Conservation (phyloP, 2,113 vertebrate species). For the Oreamnos americanus region DNA sequence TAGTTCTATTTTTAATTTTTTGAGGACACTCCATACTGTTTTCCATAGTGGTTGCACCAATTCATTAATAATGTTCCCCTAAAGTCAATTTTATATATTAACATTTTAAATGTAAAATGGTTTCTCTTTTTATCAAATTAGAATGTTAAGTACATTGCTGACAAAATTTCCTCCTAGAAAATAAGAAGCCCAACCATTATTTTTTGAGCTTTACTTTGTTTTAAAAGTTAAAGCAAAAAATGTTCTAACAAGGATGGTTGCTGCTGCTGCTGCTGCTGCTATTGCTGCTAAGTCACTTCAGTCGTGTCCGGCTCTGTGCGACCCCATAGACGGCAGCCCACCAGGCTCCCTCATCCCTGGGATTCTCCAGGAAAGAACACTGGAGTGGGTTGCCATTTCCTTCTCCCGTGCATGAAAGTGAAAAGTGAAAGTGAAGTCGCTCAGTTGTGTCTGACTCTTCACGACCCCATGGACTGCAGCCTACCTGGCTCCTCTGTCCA, state of each 20-base stretch:
- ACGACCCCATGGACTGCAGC: no score
- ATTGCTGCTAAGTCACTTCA: no score
- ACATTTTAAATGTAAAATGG: slow-evolving; percentile 16
- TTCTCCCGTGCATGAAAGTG: no score
- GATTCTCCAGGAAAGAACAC: no score
- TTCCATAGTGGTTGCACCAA: background rate
- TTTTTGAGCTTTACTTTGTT: slow-evolving; percentile 5
- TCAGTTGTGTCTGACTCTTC: no score
- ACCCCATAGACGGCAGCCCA: no score
- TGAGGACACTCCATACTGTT: background rate
- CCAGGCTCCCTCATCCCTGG: no score
- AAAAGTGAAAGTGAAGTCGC: no score
- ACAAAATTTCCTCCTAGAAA: slow-evolving; percentile 32
- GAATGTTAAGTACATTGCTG: background rate
- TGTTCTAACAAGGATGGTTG: background rate
- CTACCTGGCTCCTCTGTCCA: no score
- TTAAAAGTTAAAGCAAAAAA: background rate
- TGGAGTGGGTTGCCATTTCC: no score
- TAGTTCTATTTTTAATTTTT: background rate
- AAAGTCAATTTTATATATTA: slow-evolving; percentile 10
- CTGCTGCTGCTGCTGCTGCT: no score
- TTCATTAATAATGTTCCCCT: background rate
- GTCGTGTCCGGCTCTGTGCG: rapidly evolving
- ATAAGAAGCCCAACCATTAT: background rate
- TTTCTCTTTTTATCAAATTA: slow-evolving; percentile 16